Base-by-base conservation (phyloP, 2,888 invertebrate genomes). In the Osedax fenrisi region DNA sequence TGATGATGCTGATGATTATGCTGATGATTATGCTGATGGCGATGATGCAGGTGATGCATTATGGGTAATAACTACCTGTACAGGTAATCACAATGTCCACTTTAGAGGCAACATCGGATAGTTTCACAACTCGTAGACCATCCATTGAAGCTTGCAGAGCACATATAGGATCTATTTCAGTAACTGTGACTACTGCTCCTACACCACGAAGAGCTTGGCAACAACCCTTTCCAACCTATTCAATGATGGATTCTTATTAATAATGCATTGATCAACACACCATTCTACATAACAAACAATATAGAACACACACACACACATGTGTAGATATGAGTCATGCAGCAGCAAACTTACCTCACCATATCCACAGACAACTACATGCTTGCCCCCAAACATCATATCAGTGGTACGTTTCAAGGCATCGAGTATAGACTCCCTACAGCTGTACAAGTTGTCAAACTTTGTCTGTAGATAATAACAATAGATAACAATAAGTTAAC, bases 401-500 rank as follows among this genome's bases (percentile, higher is more conserved):
- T 99, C 97, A 3, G 97, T 98, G 71, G 98, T 98, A 78, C 98
- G 89, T 86, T 99, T 98, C 81, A 98, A 94, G 86, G 97, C 98
- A 86, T 98, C 98, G 77, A 94, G 90, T 27, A 99, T 87, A 0
- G 97, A 98, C 85, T 99, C 98, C 73, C 98, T 89, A 68, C 79
- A 79, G 85, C 79, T 78, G 76, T 79, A 79, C 56, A 79, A 72
- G 67, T 78, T 79, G 77, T 79, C 79, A 77, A 79, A 79, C 76
- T 79, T 79, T 10, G 79, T 79, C 79, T 79, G 77, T 23, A 77
- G n/a, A n/a, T n/a, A n/a, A n/a, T n/a, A n/a, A n/a, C n/a, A 76
- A 70, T 25, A 1, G 27, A 26, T 25, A 67, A 27, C 24, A 73
- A 10, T n/a, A 17, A 25, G 21, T 69, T 3, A 25, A 24, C 64